phyloP scores from a whole-genome alignment of 2,888 invertebrate genomes.

The Lissocephala sabroskyi region DNA sequence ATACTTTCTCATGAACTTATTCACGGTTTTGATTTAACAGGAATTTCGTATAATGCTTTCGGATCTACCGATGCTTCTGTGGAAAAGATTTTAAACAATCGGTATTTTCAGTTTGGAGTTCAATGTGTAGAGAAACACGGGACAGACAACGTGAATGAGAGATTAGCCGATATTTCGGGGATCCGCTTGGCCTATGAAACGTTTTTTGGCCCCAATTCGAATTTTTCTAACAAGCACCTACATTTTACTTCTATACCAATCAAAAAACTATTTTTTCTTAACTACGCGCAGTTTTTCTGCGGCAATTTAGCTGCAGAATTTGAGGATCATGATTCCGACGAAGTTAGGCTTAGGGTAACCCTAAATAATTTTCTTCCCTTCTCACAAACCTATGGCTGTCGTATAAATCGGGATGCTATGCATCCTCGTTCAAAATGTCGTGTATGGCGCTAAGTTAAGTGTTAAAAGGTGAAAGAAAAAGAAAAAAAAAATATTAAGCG shows the following conservation, averaged over 20 bases:
- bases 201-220: constrained; percentile 34
- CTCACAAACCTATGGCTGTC: constrained; percentile 41
- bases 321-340: constrained; percentile 54
- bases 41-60: constrained; percentile 30
- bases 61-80: constrained; percentile 33
- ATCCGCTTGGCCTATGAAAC: constrained; percentile 50
- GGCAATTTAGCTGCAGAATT: constrained; percentile 28
- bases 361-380: constrained; percentile 51
- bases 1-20: constrained; percentile 60
- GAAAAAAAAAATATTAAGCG: no score
- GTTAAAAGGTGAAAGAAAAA: no score
- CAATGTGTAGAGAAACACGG: constrained; percentile 31
- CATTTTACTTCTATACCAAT: constrained; percentile 25
- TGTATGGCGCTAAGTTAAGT: constrained; percentile 54
- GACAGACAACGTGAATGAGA: constrained; percentile 49
- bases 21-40: constrained; percentile 53
- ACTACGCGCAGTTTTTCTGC: constrained; percentile 65
- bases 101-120: constrained; percentile 6
- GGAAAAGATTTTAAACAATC: constrained; percentile 16
- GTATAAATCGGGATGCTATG: constrained; percentile 36
- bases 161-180: constrained; percentile 59
- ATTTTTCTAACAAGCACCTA: no score
- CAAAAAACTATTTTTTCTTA: constrained; percentile 55
- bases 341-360: constrained; percentile 48
- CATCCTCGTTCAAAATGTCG: constrained; percentile 49